Evolutionary conservation across 2,113 vertebrate species (phyloP).

Genomic region (Pongo pygmaeus): DNA sequence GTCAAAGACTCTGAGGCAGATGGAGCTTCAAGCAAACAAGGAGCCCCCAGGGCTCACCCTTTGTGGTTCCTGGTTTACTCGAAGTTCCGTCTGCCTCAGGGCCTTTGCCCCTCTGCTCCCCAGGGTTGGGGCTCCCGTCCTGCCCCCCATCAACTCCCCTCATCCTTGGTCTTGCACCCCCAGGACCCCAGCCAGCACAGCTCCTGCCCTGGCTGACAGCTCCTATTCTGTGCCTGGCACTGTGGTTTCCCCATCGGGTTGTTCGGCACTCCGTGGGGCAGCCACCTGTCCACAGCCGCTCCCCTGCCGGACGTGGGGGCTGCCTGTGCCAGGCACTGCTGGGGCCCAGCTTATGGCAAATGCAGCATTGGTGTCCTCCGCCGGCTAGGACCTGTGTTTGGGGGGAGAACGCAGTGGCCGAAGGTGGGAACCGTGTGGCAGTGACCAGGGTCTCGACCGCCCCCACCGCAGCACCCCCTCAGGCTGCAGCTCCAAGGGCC

Average conservation of each 20-base stretch:
- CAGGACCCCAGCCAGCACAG: background rate
- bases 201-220: background rate
- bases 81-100: background rate
- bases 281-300: background rate
- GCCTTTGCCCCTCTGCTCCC: background rate
- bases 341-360: background rate
- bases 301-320: background rate
- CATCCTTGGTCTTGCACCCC: background rate
- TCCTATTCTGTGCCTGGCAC: background rate
- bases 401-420: background rate
- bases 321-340: background rate
- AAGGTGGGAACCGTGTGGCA: no score
- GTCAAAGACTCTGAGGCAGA: no score
- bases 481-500: no score
- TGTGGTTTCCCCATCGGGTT: background rate
- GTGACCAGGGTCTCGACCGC: background rate
- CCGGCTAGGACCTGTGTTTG: background rate
- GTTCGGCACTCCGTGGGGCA: no score
- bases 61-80: background rate
- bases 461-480: background rate
- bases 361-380: background rate
- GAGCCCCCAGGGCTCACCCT: background rate
- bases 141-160: background rate
- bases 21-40: no score
- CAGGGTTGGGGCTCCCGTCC: background rate